A percentile compares a stretch with the other conserved stretches of the same genome.
Conservation (phyloP, 2,113 vertebrate genomes). For the Egretta garzetta region DNA sequence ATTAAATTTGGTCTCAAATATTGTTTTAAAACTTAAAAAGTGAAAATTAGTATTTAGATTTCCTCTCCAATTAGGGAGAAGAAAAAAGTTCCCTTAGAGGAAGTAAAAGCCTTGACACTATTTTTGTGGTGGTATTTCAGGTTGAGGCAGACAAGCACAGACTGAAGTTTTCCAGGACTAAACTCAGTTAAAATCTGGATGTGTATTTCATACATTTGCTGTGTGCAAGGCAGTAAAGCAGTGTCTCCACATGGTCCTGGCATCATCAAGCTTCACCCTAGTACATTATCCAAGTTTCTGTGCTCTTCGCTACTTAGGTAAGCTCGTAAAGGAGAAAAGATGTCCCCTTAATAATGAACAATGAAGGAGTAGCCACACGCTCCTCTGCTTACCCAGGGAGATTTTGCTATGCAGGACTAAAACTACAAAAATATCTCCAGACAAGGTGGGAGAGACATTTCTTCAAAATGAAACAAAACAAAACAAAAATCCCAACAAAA, state of each 20-base stretch:
- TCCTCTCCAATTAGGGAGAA: neutral
- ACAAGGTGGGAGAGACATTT: neutral
- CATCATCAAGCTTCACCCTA: neutral
- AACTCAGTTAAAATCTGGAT: neutral
- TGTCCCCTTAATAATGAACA: neutral
- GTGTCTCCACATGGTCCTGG: neutral
- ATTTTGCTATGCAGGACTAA: neutral
- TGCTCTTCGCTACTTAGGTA: neutral
- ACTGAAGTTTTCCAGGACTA: neutral
- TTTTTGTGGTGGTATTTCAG: neutral
- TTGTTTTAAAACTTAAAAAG: neutral
- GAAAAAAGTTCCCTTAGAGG: neutral
- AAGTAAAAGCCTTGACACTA: neutral
- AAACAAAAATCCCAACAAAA: neutral
- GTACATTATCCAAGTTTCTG: neutral
- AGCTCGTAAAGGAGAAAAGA: neutral
- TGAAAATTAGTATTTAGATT: neutral
- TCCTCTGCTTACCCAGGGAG: neutral
- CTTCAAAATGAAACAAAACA: neutral
- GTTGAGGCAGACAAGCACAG: neutral
- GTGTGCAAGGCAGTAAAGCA: neutral
- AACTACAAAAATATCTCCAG: neutral
- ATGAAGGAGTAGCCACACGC: accelerated
- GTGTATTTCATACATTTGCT: neutral
- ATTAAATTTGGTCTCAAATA: neutral